A percentile compares a stretch with the other conserved stretches of the same genome.
These are phyloP conservation scores for Heteromurus nitidus DNA, from an alignment of 2,888 invertebrate genomes.

Conservation along the genomic window DNA sequence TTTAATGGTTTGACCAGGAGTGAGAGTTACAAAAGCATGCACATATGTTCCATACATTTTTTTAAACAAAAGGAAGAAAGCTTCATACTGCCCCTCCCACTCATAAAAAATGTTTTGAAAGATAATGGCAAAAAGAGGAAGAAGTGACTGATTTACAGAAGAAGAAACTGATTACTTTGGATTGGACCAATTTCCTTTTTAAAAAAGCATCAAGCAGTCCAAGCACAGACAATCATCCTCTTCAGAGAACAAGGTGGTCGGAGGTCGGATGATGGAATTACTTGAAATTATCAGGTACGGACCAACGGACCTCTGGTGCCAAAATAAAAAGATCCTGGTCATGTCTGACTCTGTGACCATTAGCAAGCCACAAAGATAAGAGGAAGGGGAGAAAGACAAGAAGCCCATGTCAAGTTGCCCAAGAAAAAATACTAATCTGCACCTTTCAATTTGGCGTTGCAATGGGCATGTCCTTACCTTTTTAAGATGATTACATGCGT, in stretches of 20 bases:
- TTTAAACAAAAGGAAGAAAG: too few species aligned
- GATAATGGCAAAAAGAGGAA: neutral
- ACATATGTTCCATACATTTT: too few species aligned
- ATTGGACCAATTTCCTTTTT: too few species aligned
- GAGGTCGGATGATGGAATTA: neutral
- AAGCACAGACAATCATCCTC: too few species aligned
- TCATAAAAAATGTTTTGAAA: slow-evolving; percentile 3
- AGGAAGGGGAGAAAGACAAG: slow-evolving; percentile 3
- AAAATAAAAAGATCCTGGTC: neutral
- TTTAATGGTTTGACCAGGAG: too few species aligned
- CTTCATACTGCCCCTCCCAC: too few species aligned
- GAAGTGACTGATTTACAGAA: too few species aligned
- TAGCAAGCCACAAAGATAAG: too few species aligned
- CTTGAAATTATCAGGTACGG: neutral
- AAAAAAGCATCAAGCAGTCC: too few species aligned
- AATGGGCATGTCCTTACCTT: neutral
- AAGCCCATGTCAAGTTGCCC: neutral
- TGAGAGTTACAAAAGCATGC: too few species aligned
- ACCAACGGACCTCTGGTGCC: neutral
- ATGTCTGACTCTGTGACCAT: neutral
- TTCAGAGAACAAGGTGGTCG: neutral
- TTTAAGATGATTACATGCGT: too few species aligned
- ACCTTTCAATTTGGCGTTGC: slow-evolving; percentile 18
- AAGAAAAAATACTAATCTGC: slow-evolving; percentile 3
- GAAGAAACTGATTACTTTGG: too few species aligned